phyloP scores from a whole-genome alignment of 2,797 vertebrate genomes.

The Xiphorhynchus erythropygius region DNA sequence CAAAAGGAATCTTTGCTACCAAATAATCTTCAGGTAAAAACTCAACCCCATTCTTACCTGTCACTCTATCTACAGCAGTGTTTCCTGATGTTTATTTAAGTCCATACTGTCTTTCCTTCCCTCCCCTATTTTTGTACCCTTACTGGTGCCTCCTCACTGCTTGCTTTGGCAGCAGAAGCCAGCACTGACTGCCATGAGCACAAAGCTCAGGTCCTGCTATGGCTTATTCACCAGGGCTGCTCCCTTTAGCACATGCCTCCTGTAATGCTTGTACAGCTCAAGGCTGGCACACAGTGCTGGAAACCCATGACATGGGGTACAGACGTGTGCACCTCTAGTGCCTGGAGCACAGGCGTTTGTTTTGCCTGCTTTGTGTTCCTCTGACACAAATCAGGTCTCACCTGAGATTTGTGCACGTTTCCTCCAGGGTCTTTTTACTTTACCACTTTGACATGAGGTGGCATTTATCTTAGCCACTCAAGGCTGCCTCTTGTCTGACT shows the following conservation, averaged over 20 bases:
- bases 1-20: background rate
- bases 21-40: background rate
- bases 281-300: background rate
- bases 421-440: background rate
- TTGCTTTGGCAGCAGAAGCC: background rate
- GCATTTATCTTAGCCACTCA: background rate
- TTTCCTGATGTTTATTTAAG: background rate
- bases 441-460: background rate
- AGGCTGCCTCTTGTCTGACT: background rate
- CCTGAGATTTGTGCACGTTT: background rate
- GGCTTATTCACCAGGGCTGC: background rate
- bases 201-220: too few species aligned
- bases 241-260: rapidly evolving
- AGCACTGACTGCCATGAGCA: rapidly evolving
- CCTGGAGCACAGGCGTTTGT: background rate
- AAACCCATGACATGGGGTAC: rapidly evolving
- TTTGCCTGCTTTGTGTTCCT: background rate
- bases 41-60: background rate
- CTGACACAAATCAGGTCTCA: background rate
- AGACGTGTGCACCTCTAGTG: background rate
- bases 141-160: background rate
- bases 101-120: background rate
- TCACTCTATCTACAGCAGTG: background rate
- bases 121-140: background rate
- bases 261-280: background rate